Conservation (phyloP, 2,797 vertebrate genomes). For the Neopelma chrysocephalum region DNA sequence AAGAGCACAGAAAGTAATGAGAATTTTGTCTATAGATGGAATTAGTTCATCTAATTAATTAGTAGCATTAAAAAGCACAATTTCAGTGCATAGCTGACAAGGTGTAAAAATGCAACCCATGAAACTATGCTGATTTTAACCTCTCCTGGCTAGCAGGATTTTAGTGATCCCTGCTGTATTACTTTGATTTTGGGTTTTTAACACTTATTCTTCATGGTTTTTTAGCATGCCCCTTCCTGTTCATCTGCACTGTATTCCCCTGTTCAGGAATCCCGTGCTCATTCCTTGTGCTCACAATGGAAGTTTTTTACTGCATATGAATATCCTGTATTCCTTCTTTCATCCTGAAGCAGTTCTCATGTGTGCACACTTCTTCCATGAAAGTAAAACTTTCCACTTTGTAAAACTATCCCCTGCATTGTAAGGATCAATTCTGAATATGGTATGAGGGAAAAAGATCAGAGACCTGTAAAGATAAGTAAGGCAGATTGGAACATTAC, state of each 20-base stretch:
- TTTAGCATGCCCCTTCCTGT: not conserved
- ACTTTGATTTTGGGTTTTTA: not conserved
- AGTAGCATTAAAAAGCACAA: not conserved
- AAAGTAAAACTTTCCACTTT: no score
- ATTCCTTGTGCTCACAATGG: not conserved
- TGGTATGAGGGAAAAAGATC: accelerated
- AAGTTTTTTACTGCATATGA: not conserved
- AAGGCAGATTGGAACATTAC: not conserved
- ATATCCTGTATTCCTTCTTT: not conserved
- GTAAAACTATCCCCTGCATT: not conserved
- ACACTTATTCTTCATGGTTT: not conserved
- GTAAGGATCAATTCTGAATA: not conserved
- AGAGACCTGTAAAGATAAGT: not conserved
- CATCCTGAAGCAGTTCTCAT: not conserved
- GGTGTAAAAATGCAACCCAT: not conserved
- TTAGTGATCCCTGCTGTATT: not conserved
- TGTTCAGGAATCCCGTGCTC: not conserved
- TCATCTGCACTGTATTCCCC: not conserved
- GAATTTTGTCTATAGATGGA: not conserved
- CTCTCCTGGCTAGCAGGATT: not conserved
- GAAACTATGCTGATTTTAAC: not conserved
- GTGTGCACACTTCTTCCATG: not conserved
- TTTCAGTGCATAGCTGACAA: not conserved
- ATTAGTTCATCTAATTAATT: not conserved
- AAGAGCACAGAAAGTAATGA: not conserved